Conservation (phyloP, 2,797 vertebrate species). For the Amphiprion clarkii region DNA sequence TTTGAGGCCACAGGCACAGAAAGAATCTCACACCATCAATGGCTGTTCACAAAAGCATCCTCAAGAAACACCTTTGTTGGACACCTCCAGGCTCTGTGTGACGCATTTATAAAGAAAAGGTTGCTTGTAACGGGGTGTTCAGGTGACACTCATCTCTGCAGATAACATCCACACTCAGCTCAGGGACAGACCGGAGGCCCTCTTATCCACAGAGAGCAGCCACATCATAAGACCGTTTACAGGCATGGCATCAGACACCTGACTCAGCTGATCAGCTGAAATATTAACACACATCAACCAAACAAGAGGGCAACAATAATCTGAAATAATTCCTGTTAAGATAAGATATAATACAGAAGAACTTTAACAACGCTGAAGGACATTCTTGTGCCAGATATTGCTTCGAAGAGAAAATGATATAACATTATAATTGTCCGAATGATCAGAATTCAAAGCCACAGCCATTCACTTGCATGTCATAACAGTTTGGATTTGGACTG, state of each 20-base stretch:
- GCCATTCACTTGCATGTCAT: not conserved
- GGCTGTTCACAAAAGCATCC: conserved; percentile 11
- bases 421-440: too few relatives aligned
- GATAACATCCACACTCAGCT: conserved; percentile 35
- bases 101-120: conserved; percentile 35
- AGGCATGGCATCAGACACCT: conserved; percentile 34
- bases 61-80: conserved; percentile 28
- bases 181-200: conserved; percentile 1
- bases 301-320: not conserved
- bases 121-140: conserved; percentile 54
- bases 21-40: not conserved
- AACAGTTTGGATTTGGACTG: not conserved
- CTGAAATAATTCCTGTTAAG: rapidly evolving
- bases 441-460: not conserved
- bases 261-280: conserved; percentile 38
- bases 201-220: conserved; percentile 2
- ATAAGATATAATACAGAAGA: too few relatives aligned
- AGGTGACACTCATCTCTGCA: conserved; percentile 62
- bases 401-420: too few relatives aligned
- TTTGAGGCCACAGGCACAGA: conserved; percentile 2
- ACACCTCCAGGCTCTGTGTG: conserved; percentile 16
- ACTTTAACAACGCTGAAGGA: too few relatives aligned
- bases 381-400: too few relatives aligned
- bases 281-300: not conserved
- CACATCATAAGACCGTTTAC: conserved; percentile 71